Evolutionary conservation across 1,140 invertebrate genomes (phyloP).

Genomic region (Calliphora vicina): DNA sequence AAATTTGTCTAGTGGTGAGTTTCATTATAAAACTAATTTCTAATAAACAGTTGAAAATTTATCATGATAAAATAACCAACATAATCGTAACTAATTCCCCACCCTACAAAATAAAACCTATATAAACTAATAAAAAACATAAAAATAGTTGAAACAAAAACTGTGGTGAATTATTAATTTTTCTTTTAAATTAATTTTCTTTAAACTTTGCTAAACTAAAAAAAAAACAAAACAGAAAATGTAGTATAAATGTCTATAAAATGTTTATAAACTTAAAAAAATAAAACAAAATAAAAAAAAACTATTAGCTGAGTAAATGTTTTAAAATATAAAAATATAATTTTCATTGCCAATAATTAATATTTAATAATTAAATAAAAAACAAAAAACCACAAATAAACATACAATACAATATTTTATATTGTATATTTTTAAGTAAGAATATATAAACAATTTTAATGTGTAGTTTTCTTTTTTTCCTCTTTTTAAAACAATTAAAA

Average conservation of each 20-base stretch:
- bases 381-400: neutral
- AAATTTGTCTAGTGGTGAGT: too few relatives aligned
- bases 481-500: too few relatives aligned
- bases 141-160: neutral
- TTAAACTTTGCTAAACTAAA: neutral
- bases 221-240: neutral
- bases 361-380: neutral
- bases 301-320: neutral
- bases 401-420: neutral
- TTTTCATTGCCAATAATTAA: constrained; percentile 25
- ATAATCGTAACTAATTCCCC: constrained; percentile 11
- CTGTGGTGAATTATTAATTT: neutral
- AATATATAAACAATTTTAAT: neutral
- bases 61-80: neutral
- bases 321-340: neutral
- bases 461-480: too few relatives aligned
- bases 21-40: neutral
- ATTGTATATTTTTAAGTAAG: neutral
- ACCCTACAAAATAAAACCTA: neutral
- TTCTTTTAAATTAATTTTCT: neutral
- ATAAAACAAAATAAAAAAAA: neutral
- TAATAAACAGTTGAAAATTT: neutral
- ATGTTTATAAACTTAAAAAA: neutral
- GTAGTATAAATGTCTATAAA: constrained; percentile 13
- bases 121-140: neutral